phyloP scores from a whole-genome alignment of 2,888 invertebrate genomes.

The Chymomyza procnemis region DNA sequence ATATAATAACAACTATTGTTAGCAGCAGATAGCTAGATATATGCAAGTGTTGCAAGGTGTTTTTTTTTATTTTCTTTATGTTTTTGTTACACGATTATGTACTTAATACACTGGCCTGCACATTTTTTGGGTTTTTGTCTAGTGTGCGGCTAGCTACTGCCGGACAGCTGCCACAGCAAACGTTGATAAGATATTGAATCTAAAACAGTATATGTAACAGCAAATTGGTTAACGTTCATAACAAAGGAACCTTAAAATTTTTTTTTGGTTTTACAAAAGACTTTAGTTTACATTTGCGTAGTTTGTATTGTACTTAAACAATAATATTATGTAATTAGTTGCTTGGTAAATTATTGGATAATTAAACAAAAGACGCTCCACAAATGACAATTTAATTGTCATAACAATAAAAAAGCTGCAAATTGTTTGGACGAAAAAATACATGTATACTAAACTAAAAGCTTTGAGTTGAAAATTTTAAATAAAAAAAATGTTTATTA shows the following conservation, averaged over 20 bases:
- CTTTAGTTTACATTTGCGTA: too few species aligned
- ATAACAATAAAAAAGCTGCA: too few species aligned
- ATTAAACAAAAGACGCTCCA: too few species aligned
- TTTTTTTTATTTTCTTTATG: constrained; percentile 34
- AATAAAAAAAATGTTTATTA: too few species aligned
- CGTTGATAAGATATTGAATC: not conserved
- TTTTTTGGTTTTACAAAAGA: not conserved
- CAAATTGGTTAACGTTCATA: not conserved
- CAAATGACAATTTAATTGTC: too few species aligned
- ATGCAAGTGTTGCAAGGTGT: constrained; percentile 64
- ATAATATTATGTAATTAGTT: too few species aligned
- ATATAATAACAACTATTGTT: constrained; percentile 31
- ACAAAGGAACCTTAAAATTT: not conserved
- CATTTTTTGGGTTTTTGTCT: not conserved
- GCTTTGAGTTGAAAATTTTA: too few species aligned
- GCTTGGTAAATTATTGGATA: too few species aligned
- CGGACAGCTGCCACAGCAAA: not conserved
- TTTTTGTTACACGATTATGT: not conserved
- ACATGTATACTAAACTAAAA: too few species aligned
- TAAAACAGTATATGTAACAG: not conserved
- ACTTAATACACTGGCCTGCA: not conserved
- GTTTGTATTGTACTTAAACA: too few species aligned
- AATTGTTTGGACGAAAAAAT: too few species aligned
- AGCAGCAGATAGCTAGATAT: too few species aligned
- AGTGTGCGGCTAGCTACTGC: not conserved